Base-by-base conservation (phyloP, 2,797 vertebrate species). In the Pseudochromis fuscus region DNA sequence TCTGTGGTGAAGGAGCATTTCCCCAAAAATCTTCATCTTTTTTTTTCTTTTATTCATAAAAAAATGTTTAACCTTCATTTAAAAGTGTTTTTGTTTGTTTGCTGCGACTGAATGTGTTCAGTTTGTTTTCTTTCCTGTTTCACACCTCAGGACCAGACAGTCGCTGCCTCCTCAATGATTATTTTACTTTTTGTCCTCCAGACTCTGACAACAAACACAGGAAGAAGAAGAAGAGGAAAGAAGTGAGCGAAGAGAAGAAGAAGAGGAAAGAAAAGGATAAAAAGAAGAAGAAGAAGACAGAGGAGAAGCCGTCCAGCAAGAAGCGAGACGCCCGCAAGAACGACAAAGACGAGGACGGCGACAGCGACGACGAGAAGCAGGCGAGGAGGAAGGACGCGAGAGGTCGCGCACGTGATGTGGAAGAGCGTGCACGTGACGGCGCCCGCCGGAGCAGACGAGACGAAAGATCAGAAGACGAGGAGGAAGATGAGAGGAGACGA, bases 181-280 rank as follows among this genome's bases (percentile, higher is more conserved):
- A 12, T 16, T 42, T 30, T 55, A 19, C 2, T n/a, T 28, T 7
- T 64, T 91, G 76, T 45, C 57, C 18, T 74, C 72, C 86, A 95
- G 93, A 92, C 83, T 90, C 92, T 2, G 94, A 94, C 79, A 89
- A 75, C 72, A 93, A 89, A 76, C 89, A 48, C 80, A 95, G 92
- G 79, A 97, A 92, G 74, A 95, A 91, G 65, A 88, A 89, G 69
- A 94, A 90, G 93, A 93, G 72, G 90, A 94, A 68, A 77, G 79
- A 18, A 25, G 69, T 35, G 15, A 71, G 11, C 52, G 95, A 94
- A 78, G 95, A 90, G 72, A 93, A 92, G 38, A 83, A 77, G 57
- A 86, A 62, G 37, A 80, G 25, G 42, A 74, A 71, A 9, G 68
- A 62, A 18, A 69, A 78, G 30, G 45, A 35, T 7, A 68, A 70